Conservation (phyloP, 2,113 vertebrate species). For the Oxyura jamaicensis region DNA sequence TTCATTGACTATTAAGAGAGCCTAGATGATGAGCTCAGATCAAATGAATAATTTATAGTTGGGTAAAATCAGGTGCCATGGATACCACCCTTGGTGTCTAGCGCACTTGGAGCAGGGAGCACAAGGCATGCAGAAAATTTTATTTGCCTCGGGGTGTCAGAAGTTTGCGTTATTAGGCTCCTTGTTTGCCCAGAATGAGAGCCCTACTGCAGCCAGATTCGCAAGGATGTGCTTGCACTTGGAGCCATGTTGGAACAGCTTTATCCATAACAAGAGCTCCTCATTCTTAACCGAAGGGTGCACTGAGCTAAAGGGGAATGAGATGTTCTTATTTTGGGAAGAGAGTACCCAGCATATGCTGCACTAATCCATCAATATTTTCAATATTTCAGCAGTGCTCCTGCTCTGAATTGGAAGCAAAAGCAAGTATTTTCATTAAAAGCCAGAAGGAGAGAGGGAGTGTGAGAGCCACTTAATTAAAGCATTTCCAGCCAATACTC, state of each 20-base stretch:
- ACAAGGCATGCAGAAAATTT: background rate
- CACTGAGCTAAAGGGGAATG: background rate
- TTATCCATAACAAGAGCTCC: background rate
- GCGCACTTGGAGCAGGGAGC: background rate
- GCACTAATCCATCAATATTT: constrained; percentile 2
- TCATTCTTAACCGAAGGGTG: background rate
- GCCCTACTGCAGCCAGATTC: background rate
- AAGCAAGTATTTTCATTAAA: constrained; percentile 37
- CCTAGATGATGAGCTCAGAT: background rate
- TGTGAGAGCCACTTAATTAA: constrained; percentile 27
- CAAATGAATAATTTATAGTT: constrained; percentile 30
- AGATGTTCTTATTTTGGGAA: background rate
- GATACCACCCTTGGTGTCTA: background rate
- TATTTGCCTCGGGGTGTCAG: background rate
- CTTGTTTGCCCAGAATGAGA: background rate
- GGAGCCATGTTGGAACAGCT: background rate
- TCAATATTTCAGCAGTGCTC: constrained; percentile 45
- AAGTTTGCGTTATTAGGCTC: background rate
- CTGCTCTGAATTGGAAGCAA: constrained; percentile 34
- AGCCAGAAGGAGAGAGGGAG: background rate
- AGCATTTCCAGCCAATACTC: constrained; percentile 10
- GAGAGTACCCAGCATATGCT: background rate
- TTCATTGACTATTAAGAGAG: background rate
- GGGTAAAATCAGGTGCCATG: background rate
- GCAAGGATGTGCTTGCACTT: background rate